Conservation (phyloP, 1,140 invertebrate genomes). For the Micrasema longulum region DNA sequence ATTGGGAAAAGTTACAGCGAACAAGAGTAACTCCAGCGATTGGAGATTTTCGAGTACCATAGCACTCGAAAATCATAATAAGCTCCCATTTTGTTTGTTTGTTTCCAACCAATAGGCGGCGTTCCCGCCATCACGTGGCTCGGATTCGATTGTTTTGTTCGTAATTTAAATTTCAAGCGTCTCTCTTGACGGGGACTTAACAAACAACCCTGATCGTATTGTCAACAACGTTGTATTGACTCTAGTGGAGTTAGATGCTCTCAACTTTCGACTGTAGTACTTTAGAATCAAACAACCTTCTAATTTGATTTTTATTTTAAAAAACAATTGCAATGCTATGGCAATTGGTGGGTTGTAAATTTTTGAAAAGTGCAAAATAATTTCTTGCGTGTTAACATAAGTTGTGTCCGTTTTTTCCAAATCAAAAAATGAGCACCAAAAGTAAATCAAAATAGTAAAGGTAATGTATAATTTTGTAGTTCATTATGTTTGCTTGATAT, state of each 20-base stretch:
- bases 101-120: conserved; percentile 27
- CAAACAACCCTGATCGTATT: conserved; percentile 23
- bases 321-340: background rate
- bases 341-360: background rate
- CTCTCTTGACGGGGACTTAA: background rate
- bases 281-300: background rate
- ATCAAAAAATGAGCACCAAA: no score
- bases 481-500: no score
- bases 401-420: no score
- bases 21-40: no score
- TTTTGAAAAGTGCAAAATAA: background rate
- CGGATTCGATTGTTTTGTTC: conserved; percentile 14
- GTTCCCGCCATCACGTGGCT: conserved; percentile 1
- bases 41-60: no score
- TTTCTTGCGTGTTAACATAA: background rate
- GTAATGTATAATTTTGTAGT: no score
- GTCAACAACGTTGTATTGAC: no score
- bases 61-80: no score
- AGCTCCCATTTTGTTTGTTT: conserved; percentile 31
- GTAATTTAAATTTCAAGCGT: conserved; percentile 29
- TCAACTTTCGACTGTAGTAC: background rate
- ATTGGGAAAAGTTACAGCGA: no score
- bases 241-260: background rate
- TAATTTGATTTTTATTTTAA: background rate
- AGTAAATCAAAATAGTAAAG: no score